Evolutionary conservation across 1,140 invertebrate species (phyloP), one percentile per base, ranked within the genome.

Genomic region (Oryctes rhinoceros): DNA sequence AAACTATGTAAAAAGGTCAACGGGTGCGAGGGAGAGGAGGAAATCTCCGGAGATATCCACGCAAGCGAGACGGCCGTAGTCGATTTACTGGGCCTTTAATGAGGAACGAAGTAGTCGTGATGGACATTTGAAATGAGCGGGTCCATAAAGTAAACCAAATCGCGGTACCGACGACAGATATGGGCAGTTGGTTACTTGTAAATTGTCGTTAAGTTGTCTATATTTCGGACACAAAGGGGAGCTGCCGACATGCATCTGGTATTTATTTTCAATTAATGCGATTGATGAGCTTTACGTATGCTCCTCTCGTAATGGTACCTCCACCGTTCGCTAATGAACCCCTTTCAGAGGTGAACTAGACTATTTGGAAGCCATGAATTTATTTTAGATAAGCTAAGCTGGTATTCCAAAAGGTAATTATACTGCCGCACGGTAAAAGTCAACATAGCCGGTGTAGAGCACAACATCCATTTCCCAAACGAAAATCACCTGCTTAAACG

Each of bases 81-180:
- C 81, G 79, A 83, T 83, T 83, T 81, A 84, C 81, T 81, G 81
- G 83, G 82, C 79, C 83, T 81, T 85, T 85, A 85, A 85, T 85
- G 85, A 85, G 85, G 81, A 83, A 84, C 84, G 84, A 83, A 79
- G 81, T 79, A 65, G 81, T 80, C 81, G 79, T 80, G 81, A 81
- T 81, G 81, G 81, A 80, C 81, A 81, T 82, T 82, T 82, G 81
- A 80, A 82, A 78, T 79, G 79, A 82, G 79, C 75, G 47, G 49
- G 48, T 47, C 76, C 48, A 82, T 82, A 81, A 81, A 81, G 39
- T 76, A 78, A 49, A 79, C 76, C 78, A 79, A 80, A 78, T 78
- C 75, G 80, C 79, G 71, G 79, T 47, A 76, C 74, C 49, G 79
- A 15, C 67, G 79, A 80, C 74, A 76, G 71, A 80, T 80, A 80